Conservation (phyloP, 2,113 vertebrate species). For the Pontoporia blainvillei region DNA sequence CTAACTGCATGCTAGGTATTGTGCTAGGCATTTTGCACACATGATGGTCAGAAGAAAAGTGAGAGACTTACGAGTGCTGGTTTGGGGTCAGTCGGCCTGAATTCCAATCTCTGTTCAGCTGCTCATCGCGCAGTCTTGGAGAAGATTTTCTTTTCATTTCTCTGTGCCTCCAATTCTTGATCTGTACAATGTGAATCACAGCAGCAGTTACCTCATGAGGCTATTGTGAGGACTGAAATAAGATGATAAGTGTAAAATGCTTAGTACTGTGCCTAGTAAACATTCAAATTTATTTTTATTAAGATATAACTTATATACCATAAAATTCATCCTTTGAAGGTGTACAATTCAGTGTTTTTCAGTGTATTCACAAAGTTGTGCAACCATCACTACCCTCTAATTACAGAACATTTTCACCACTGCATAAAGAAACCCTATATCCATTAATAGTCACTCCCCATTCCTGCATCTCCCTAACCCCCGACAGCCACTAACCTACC, state of each 20-base stretch:
- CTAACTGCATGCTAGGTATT: not conserved
- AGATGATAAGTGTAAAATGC: not conserved
- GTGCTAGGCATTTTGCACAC: not conserved
- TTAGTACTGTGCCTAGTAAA: not conserved
- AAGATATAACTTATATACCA: not conserved
- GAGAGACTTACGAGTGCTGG: not conserved
- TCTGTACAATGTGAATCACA: not conserved
- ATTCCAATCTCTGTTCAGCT: not conserved
- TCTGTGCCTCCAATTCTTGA: not conserved
- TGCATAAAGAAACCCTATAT: not conserved
- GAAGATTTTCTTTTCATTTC: not conserved
- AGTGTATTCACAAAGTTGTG: not conserved
- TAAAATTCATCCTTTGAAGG: not conserved
- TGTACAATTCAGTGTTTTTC: not conserved
- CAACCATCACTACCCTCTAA: not conserved
- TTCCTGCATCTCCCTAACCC: not conserved
- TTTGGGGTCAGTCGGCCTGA: not conserved
- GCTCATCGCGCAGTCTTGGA: not conserved
- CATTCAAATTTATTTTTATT: slow-evolving; percentile 2
- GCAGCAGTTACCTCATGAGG: not conserved
- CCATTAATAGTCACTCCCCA: not conserved
- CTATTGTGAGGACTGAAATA: not conserved
- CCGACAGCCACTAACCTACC: not conserved
- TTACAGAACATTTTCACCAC: not conserved
- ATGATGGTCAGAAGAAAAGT: not conserved